phyloP scores from a whole-genome alignment of 2,797 vertebrate species.

The Falco concolor region DNA sequence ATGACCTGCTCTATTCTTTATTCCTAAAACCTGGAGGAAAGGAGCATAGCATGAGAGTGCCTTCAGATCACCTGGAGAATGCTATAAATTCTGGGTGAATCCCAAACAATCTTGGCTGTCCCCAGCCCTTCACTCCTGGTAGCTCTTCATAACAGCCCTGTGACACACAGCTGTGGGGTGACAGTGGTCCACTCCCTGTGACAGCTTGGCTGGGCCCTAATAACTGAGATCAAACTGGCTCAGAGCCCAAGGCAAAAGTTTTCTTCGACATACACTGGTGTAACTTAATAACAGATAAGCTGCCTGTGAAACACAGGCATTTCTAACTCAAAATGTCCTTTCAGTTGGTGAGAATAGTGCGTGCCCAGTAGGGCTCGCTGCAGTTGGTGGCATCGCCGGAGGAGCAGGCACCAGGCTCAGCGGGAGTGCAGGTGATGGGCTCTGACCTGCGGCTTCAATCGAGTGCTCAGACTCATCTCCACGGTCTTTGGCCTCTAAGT shows the following conservation, averaged over 20 bases:
- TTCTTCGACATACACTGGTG: accelerated
- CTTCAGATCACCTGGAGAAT: neutral
- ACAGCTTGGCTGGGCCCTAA: neutral
- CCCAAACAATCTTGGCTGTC: neutral
- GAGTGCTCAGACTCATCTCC: neutral
- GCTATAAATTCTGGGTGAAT: neutral
- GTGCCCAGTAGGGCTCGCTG: neutral
- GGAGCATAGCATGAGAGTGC: neutral
- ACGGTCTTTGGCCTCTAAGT: neutral
- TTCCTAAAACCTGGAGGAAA: neutral
- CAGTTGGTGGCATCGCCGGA: neutral
- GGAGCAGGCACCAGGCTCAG: neutral
- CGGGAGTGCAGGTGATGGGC: neutral
- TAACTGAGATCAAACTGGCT: neutral
- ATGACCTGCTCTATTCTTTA: neutral
- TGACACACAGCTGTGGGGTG: neutral
- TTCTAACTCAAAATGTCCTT: neutral
- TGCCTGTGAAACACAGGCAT: neutral
- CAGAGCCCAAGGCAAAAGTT: neutral
- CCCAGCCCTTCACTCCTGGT: neutral
- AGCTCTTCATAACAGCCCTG: neutral
- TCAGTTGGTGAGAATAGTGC: neutral
- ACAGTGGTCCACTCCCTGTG: neutral
- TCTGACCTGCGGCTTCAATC: neutral
- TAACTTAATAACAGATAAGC: neutral